Evolutionary conservation across 2,797 vertebrate genomes (phyloP), one percentile per base, ranked within the genome.

Genomic region (Salarias fasciatus): DNA sequence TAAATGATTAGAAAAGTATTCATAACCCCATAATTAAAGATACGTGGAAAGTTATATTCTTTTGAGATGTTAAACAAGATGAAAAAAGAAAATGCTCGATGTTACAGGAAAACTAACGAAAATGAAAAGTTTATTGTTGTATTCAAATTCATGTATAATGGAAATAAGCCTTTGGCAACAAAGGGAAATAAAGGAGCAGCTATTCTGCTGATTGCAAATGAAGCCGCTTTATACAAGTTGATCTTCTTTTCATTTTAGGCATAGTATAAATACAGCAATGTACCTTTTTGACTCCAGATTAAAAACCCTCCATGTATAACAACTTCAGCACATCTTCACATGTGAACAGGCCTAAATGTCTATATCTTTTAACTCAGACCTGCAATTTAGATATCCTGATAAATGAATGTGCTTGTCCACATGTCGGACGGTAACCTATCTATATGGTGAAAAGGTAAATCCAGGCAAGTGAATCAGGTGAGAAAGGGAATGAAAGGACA

Each of bases 321-420:
- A 42, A 13, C 42, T 51, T 24, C 24, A 24, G 24, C 33, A 3
- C 48, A 44, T 65, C 38, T 42, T 63, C 35, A 66, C 12, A 9
- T 30, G 31, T 51, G 36, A 44, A 69, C 59, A 74, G 43, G 75
- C 66, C 10, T 64, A 55, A 69, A 62, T 38, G 47, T n/a, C 30
- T 56, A 43, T 51, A 71, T 67, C 36, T 71, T 57, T 62, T 67
- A 70, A 66, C 53, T 63, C 49, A 43, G 69, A 72, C 38, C 64
- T 43, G 45, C 9, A 40, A 74, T 54, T 35, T 55, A 66, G 38
- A 77, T 72, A 72, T n/a, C n/a, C n/a, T 83, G 69, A 85, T 8
- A 42, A 37, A 67, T 82, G 63, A 86, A 87, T 85, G 86, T 87
- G 57, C 36, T 86, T 84, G 58, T 46, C 57, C 69, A 82, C 60